Percentiles rank a stretch among this genome's conserved stretches.
phyloP scores from a whole-genome alignment of 2,888 invertebrate genomes.

The Ganaspis brasiliensis region DNA sequence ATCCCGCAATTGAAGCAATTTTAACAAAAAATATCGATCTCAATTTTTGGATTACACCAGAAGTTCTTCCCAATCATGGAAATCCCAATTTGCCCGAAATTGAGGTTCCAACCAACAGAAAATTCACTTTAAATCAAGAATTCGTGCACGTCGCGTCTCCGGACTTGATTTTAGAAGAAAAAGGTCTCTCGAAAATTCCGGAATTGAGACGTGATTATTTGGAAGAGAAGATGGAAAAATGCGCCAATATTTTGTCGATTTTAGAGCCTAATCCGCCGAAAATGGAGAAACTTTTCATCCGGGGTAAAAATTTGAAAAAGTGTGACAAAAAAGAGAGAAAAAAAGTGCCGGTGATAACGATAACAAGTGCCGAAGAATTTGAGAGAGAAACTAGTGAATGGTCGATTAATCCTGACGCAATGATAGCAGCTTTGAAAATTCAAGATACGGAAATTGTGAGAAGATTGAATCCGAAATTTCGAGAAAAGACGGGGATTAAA shows the following conservation, averaged over 20 bases:
- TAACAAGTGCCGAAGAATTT: conserved; percentile 50
- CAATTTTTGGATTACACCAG: conserved; percentile 67
- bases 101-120: not conserved
- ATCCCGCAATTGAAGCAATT: conserved; percentile 61
- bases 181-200: not conserved
- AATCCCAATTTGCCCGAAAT: conserved; percentile 59
- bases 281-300: conserved; percentile 67
- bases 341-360: conserved; percentile 58
- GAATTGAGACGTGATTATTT: conserved; percentile 62
- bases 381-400: conserved; percentile 11
- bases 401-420: conserved; percentile 48
- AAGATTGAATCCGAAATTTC: conserved; percentile 18
- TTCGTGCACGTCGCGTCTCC: not conserved
- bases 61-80: conserved; percentile 55
- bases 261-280: conserved; percentile 72
- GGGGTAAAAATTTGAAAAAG: conserved; percentile 63
- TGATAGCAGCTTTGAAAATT: conserved; percentile 62
- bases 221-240: conserved; percentile 59
- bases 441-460: conserved; percentile 66
- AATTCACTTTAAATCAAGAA: conserved; percentile 38
- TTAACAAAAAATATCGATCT: conserved; percentile 71
- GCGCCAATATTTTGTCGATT: conserved; percentile 63
- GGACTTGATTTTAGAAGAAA: conserved; percentile 11
- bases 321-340: not conserved
- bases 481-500: no score